A percentile compares a stretch with the other conserved stretches of the same genome.
Conservation (phyloP, 2,797 vertebrate genomes). For the Gymnoscopelus braueri region DNA sequence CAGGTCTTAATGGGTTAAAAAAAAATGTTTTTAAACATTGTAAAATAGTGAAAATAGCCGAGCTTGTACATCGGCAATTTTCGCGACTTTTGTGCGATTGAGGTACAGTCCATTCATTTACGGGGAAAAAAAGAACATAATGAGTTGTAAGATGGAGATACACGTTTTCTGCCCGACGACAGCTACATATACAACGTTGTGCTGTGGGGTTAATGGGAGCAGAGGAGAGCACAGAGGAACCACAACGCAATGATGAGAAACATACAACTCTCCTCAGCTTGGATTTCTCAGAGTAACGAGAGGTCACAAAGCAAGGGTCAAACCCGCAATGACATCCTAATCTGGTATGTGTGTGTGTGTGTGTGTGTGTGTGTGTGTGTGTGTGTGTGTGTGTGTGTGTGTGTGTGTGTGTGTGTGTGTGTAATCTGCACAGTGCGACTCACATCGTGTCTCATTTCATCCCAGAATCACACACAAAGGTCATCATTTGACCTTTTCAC, state of each 20-base stretch:
- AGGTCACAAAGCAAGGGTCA: constrained; percentile 76
- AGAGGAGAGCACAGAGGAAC: constrained; percentile 67
- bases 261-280: constrained; percentile 71
- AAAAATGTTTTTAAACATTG: no score
- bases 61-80: no score
- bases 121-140: no score
- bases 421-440: constrained; percentile 62
- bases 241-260: constrained; percentile 70
- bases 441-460: constrained; percentile 78
- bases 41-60: no score
- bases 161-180: no score
- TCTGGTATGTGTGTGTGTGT: constrained; percentile 42
- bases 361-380: constrained; percentile 23
- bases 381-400: constrained; percentile 17
- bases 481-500: constrained; percentile 77
- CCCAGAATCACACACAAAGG: constrained; percentile 76
- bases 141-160: no score
- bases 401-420: constrained; percentile 30
- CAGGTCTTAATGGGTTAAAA: no score
- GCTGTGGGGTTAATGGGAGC: constrained; percentile 77
- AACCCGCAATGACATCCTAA: constrained; percentile 71
- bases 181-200: no score
- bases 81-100: no score
- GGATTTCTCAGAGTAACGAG: constrained; percentile 73
- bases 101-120: no score